Conservation (phyloP, 2,797 vertebrate species). For the Eleutherodactylus coqui region DNA sequence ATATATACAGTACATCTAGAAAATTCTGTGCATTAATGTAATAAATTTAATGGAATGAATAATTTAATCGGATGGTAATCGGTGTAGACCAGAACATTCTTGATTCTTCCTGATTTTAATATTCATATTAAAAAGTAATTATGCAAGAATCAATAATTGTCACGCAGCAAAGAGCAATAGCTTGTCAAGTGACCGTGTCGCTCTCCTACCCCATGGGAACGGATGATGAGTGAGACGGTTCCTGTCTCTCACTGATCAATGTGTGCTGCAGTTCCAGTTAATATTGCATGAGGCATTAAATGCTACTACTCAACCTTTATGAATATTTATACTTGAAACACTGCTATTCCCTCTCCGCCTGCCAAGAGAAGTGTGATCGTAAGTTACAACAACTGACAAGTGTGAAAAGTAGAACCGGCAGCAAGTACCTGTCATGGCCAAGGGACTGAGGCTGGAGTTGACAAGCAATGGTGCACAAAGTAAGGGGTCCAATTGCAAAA, state of each 20-base stretch:
- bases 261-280: not conserved
- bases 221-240: not conserved
- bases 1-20: not conserved
- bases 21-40: not conserved
- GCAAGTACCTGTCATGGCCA: not conserved
- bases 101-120: not conserved
- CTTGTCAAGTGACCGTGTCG: not conserved
- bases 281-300: slow-evolving; percentile 55
- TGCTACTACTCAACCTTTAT: slow-evolving; percentile 2
- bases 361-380: not conserved
- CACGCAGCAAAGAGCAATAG: slow-evolving; percentile 1
- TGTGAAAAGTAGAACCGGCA: not conserved
- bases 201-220: not conserved
- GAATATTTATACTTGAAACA: slow-evolving; percentile 26
- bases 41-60: not conserved
- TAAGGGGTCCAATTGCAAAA: not conserved
- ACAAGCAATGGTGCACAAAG: not conserved
- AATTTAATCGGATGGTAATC: not conserved
- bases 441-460: not conserved
- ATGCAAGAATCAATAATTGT: not conserved
- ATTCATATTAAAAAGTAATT: slow-evolving; percentile 7
- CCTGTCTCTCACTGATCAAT: not conserved
- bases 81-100: not conserved
- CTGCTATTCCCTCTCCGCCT: not conserved
- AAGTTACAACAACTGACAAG: not conserved